Conservation (phyloP, 2,113 vertebrate species). For the Brachyhypopomus gauderio region DNA sequence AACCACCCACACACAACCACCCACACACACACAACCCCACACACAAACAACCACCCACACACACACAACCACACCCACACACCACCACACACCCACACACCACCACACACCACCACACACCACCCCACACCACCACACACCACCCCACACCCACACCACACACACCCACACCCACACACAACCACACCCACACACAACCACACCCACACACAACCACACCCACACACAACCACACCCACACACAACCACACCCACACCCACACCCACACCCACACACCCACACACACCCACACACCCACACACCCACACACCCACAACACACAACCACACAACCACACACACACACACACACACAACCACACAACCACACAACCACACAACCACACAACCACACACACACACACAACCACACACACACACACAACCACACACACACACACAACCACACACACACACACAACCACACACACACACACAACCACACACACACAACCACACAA, state of each 20-base stretch:
- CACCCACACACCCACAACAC: neutral
- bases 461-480: neutral
- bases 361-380: too few relatives aligned
- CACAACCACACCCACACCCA: neutral
- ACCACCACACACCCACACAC: neutral
- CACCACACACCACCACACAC: slow-evolving; percentile 6
- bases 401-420: neutral
- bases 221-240: neutral
- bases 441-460: slow-evolving; percentile 5
- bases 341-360: neutral
- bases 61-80: neutral
- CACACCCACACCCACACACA: neutral
- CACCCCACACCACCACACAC: neutral
- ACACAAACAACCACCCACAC: too few relatives aligned
- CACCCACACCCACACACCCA: too few relatives aligned
- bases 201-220: neutral
- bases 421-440: neutral
- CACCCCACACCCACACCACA: neutral
- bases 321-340: neutral
- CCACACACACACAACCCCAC: neutral
- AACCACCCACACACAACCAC: slow-evolving; percentile 3
- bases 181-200: neutral
- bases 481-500: neutral
- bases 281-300: neutral
- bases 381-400: neutral